These are phyloP conservation scores for Hyaena hyaena DNA, from an alignment of 2,113 vertebrate genomes.

Conservation along the genomic window DNA sequence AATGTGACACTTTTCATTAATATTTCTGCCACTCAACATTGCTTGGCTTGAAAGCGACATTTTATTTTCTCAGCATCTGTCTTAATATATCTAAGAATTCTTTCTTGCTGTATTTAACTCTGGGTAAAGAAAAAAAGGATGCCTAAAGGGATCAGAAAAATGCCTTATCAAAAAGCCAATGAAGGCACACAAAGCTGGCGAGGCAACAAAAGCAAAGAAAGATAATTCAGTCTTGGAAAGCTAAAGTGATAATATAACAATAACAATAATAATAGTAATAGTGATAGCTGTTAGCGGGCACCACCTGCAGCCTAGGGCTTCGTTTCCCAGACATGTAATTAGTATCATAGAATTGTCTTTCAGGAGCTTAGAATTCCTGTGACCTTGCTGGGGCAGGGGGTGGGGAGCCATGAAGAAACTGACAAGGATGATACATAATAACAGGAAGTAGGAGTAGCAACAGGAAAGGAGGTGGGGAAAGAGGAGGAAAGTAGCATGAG, in stretches of 20 bases:
- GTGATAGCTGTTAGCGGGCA: constrained; percentile 42
- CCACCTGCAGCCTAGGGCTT: constrained; percentile 71
- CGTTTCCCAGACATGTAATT: constrained; percentile 77
- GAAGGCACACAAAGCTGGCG: constrained; percentile 29
- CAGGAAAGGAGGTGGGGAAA: constrained; percentile 59
- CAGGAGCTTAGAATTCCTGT: constrained; percentile 63
- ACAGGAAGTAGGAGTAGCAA: constrained; percentile 73
- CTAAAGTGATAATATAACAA: constrained; percentile 58
- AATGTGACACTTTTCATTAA: constrained; percentile 51
- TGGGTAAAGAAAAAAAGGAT: neutral
- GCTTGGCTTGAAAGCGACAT: constrained; percentile 29
- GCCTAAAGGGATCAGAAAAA: constrained; percentile 38
- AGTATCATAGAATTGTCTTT: constrained; percentile 71
- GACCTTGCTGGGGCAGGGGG: constrained; percentile 63
- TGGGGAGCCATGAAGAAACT: constrained; percentile 43
- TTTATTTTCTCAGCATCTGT: constrained; percentile 48
- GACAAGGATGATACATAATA: constrained; percentile 65
- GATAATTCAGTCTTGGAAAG: constrained; percentile 61
- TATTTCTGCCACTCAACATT: constrained; percentile 30
- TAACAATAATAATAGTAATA: constrained; percentile 75
- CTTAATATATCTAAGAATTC: constrained; percentile 52
- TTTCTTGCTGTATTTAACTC: constrained; percentile 55
- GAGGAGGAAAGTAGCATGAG: neutral
- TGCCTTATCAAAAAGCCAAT: constrained; percentile 31
- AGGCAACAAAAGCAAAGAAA: constrained; percentile 55